These are phyloP conservation scores for Drosophila kikkawai DNA, from an alignment of 1,140 invertebrate species.

Conservation along the genomic window DNA sequence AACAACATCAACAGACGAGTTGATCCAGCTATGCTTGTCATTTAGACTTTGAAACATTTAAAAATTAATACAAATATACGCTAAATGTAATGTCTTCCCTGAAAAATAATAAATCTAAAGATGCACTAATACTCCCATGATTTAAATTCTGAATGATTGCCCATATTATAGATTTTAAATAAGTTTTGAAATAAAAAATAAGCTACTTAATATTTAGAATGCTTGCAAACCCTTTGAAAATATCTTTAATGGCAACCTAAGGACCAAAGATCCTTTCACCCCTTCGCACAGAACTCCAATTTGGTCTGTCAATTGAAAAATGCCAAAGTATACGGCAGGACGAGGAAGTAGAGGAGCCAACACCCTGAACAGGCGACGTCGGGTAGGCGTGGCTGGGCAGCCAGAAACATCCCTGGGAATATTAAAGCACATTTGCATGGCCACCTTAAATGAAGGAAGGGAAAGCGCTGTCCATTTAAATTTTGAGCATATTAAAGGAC, in stretches of 20 bases:
- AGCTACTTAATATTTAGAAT: not conserved
- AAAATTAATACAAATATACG: no score
- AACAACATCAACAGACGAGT: not conserved
- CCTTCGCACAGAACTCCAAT: not conserved
- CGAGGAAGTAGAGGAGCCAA: not conserved
- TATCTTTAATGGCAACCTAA: not conserved
- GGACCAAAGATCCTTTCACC: not conserved
- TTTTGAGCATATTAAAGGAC: slow-evolving; percentile 66
- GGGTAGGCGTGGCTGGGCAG: slow-evolving; percentile 24
- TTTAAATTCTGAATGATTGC: not conserved
- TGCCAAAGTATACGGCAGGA: slow-evolving; percentile 57
- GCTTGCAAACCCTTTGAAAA: not conserved
- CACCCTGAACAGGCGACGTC: not conserved
- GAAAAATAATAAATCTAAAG: not conserved
- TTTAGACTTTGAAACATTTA: no score
- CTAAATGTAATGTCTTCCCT: not conserved
- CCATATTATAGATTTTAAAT: not conserved
- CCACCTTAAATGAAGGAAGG: not conserved
- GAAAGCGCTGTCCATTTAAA: slow-evolving; percentile 66
- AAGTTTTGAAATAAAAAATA: not conserved
- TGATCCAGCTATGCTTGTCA: not conserved
- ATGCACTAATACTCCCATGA: no score
- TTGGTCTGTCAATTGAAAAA: slow-evolving; percentile 60
- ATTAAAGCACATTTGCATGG: slow-evolving; percentile 56
- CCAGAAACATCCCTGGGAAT: slow-evolving; percentile 33